Percentiles rank a stretch among this genome's conserved stretches.
phyloP scores from a whole-genome alignment of 2,797 vertebrate genomes.

The Philypnodon macrostomus region DNA sequence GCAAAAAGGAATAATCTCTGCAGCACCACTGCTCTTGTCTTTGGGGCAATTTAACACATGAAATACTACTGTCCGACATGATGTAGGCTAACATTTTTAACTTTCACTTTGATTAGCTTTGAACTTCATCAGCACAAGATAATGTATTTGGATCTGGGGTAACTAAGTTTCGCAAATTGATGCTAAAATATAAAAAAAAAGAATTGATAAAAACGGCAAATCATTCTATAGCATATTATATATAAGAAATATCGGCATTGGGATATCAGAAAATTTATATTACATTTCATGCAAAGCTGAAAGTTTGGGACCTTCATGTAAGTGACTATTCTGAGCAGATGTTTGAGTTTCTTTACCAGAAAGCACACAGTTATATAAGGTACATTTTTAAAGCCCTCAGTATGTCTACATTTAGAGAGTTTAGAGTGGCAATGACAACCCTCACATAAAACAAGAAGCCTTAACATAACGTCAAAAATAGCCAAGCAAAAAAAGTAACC shows the following conservation, averaged over 20 bases:
- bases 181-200: too few relatives aligned
- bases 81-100: conserved; percentile 8
- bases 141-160: too few relatives aligned
- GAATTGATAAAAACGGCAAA: too few relatives aligned
- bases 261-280: conserved; percentile 2
- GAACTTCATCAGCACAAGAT: conserved; percentile 39
- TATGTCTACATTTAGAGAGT: conserved; percentile 37
- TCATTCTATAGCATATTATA: too few relatives aligned
- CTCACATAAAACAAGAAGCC: conserved; percentile 33
- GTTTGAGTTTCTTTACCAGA: conserved; percentile 16
- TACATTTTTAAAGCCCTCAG: conserved; percentile 48
- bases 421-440: conserved; percentile 50
- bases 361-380: conserved; percentile 30
- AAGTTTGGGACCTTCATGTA: conserved; percentile 3
- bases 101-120: conserved; percentile 41
- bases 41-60: conserved; percentile 21
- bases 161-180: neutral
- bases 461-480: conserved; percentile 41
- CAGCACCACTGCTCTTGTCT: conserved; percentile 17
- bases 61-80: conserved; percentile 10
- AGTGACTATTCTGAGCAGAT: conserved; percentile 5
- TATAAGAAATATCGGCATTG: too few relatives aligned
- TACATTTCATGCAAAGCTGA: conserved; percentile 6
- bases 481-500: conserved; percentile 22
- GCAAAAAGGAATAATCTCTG: conserved; percentile 29